These are phyloP conservation scores for Macaca mulatta DNA, from an alignment of 2,113 vertebrate species.

Conservation along the genomic window DNA sequence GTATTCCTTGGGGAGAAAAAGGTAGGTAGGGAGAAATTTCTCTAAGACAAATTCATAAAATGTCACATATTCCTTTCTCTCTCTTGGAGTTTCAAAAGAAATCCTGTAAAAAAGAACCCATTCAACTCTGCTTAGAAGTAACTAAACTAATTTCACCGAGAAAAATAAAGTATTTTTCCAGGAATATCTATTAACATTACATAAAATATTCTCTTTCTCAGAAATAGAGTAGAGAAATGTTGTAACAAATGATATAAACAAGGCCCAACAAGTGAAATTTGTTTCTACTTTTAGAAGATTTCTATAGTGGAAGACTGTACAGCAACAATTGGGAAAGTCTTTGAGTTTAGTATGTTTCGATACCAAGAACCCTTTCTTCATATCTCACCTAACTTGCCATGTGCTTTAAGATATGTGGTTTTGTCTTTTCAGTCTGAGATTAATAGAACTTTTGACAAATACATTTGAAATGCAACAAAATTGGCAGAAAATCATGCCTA, in stretches of 20 bases:
- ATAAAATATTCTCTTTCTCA: neutral
- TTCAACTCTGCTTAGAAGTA: neutral
- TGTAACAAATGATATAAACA: neutral
- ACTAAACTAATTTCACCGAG: neutral
- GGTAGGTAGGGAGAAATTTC: neutral
- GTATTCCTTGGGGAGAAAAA: neutral
- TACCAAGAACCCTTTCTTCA: neutral
- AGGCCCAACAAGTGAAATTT: neutral
- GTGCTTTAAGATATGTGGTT: neutral
- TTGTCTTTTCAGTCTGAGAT: neutral
- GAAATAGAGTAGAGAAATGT: neutral
- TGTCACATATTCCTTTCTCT: neutral
- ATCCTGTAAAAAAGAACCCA: neutral
- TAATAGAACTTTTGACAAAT: neutral
- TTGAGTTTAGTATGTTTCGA: neutral
- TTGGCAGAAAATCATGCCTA: neutral
- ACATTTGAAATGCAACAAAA: neutral
- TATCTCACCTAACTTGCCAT: neutral
- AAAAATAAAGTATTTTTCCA: neutral
- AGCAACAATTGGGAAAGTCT: neutral
- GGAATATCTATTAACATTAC: neutral
- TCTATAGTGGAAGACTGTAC: neutral
- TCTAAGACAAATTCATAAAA: constrained; percentile 4
- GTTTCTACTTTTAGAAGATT: neutral
- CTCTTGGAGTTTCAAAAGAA: neutral